Percentiles rank a stretch among this genome's conserved stretches.
Conservation (phyloP, 2,113 vertebrate genomes). For the Mesitornis unicolor region DNA sequence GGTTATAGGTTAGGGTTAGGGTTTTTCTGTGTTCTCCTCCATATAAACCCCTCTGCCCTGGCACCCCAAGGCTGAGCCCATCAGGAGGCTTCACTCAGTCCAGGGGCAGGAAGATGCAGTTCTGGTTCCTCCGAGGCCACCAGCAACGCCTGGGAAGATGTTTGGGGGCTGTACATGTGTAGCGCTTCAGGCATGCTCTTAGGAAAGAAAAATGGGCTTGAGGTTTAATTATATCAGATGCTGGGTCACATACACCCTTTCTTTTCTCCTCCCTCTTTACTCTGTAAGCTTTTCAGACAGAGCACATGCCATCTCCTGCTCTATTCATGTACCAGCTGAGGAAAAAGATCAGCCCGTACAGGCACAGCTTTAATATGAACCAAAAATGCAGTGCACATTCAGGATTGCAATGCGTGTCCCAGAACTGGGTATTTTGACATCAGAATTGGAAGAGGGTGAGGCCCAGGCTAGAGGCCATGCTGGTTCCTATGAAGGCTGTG, state of each 20-base stretch:
- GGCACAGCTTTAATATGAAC: not conserved
- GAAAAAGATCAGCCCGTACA: not conserved
- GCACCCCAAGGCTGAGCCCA: not conserved
- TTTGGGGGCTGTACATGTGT: fast-evolving
- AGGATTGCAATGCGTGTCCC: not conserved
- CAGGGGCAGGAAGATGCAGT: not conserved
- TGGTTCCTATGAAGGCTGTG: not conserved
- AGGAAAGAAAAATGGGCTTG: not conserved
- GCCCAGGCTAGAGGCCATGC: not conserved
- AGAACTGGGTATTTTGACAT: not conserved
- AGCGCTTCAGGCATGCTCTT: not conserved
- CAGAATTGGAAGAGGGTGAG: not conserved
- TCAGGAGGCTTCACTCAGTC: fast-evolving
- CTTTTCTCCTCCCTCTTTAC: not conserved
- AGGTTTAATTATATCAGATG: not conserved
- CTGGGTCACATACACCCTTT: not conserved
- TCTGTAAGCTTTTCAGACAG: not conserved
- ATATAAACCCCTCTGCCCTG: not conserved
- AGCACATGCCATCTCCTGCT: not conserved
- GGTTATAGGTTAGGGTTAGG: not conserved
- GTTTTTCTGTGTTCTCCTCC: not conserved
- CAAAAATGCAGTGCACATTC: not conserved
- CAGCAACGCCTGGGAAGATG: not conserved
- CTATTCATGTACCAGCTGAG: fast-evolving
- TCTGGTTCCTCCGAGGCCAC: not conserved